Percentiles rank a stretch among this genome's conserved stretches.
Evolutionary conservation across 1,140 invertebrate genomes (phyloP).

Genomic region (Bombus consobrinus): DNA sequence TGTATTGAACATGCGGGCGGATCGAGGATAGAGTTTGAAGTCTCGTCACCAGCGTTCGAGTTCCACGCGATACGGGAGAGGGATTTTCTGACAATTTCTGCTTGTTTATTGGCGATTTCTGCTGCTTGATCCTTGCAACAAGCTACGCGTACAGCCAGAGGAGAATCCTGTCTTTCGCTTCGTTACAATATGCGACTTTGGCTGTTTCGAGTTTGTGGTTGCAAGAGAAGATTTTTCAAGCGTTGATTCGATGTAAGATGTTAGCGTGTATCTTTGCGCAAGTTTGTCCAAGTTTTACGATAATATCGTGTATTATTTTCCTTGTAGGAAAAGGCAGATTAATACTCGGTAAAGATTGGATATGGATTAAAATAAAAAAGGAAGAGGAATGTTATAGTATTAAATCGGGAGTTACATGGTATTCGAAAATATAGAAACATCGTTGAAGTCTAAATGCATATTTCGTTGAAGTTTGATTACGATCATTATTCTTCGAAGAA

Average conservation of each 20-base stretch:
- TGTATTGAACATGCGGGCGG: constrained; percentile 22
- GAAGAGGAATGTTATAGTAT: no score
- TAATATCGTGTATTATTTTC: neutral
- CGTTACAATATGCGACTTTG: neutral
- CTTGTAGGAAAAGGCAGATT: no score
- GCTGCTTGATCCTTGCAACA: neutral
- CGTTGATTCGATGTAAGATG: neutral
- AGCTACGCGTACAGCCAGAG: no score
- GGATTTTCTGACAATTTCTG: neutral
- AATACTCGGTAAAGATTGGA: no score
- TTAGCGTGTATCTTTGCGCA: neutral
- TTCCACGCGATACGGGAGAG: no score
- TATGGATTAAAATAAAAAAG: no score
- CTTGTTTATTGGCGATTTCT: constrained; percentile 25
- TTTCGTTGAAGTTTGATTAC: neutral
- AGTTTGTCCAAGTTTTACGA: neutral
- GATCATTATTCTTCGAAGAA: neutral
- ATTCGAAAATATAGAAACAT: neutral
- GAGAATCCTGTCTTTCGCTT: neutral
- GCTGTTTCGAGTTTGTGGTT: neutral
- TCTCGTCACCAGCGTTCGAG: constrained; percentile 1
- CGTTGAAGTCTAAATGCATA: neutral
- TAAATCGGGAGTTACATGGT: no score
- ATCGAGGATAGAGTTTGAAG: constrained; percentile 1
- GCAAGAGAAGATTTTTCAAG: neutral